Evolutionary conservation across 2,797 vertebrate species (phyloP).

Genomic region (Synanceia verrucosa): DNA sequence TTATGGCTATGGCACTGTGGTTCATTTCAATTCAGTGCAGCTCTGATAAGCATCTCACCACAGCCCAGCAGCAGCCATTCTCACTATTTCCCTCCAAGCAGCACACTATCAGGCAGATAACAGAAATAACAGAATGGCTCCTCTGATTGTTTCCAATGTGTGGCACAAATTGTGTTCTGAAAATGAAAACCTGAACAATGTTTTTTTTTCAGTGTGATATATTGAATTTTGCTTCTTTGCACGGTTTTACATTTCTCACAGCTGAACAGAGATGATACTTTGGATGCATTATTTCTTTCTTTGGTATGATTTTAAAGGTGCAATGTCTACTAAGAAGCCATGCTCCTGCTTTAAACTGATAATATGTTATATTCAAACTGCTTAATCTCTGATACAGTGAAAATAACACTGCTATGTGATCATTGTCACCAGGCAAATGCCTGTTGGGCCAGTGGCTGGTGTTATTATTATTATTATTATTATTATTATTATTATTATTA

Average conservation of each 20-base stretch:
- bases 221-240: neutral
- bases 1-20: slow-evolving; percentile 36
- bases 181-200: neutral
- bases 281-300: neutral
- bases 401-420: too few relatives aligned
- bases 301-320: neutral
- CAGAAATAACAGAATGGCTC: slow-evolving; percentile 26
- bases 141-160: slow-evolving; percentile 18
- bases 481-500: too few relatives aligned
- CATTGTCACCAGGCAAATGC: too few relatives aligned
- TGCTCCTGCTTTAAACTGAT: neutral
- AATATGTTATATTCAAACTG: too few relatives aligned
- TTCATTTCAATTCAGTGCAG: slow-evolving; percentile 75
- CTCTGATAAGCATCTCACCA: slow-evolving; percentile 68
- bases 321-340: neutral
- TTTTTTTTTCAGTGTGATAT: neutral
- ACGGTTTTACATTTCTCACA: neutral
- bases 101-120: slow-evolving; percentile 48
- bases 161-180: slow-evolving; percentile 22
- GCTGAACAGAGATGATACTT: neutral
- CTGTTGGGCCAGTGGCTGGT: too few relatives aligned
- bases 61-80: slow-evolving; percentile 32
- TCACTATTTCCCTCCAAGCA: slow-evolving; percentile 7
- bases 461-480: too few relatives aligned
- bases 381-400: too few relatives aligned